phyloP scores from a whole-genome alignment of 2,113 vertebrate genomes.

The Odontesthes bonariensis region DNA sequence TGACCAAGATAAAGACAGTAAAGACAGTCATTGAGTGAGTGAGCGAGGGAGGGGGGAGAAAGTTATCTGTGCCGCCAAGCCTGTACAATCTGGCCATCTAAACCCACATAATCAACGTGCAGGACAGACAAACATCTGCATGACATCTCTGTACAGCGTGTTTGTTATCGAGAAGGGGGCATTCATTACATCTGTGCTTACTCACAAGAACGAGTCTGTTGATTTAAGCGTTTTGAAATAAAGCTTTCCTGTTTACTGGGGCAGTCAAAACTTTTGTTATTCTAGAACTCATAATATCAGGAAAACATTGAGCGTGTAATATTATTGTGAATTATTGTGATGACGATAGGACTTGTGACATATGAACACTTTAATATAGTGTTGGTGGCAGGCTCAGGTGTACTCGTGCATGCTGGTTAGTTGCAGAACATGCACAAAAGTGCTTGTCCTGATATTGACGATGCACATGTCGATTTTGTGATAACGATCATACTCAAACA shows the following conservation, averaged over 20 bases:
- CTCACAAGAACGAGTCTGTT: background rate
- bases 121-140: constrained; percentile 12
- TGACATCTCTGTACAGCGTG: background rate
- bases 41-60: background rate
- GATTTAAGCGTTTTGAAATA: background rate
- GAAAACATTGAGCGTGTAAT: no score
- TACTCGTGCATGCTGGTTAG: no score
- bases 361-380: no score
- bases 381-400: no score
- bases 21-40: constrained; percentile 21
- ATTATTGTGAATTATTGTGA: no score
- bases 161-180: background rate
- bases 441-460: no score
- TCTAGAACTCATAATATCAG: no score
- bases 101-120: constrained; percentile 10
- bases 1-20: constrained; percentile 28
- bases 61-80: background rate
- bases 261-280: no score
- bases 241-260: background rate
- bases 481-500: no score
- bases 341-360: no score
- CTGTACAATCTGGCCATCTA: background rate
- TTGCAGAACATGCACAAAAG: no score
- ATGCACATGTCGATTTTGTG: no score
- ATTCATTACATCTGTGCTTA: accelerated